Conservation (phyloP, 2,113 vertebrate species). For the Chaenocephalus aceratus region DNA sequence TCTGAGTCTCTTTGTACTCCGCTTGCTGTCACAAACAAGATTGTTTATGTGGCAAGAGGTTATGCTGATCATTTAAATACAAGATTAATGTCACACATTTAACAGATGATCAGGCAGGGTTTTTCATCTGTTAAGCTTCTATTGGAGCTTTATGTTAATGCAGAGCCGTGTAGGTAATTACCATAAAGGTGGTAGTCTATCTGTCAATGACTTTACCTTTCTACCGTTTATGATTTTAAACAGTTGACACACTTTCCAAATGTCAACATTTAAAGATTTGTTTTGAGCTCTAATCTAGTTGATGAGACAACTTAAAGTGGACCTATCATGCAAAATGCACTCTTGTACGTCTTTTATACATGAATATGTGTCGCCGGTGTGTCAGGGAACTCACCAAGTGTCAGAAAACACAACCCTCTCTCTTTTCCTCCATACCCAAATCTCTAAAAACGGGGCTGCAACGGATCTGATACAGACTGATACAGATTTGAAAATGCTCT, state of each 20-base stretch:
- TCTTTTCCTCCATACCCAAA: too few relatives aligned
- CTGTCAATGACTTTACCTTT: constrained; percentile 45
- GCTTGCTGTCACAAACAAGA: constrained; percentile 57
- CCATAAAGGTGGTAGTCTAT: neutral
- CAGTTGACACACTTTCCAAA: constrained; percentile 33
- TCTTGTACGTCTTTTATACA: too few relatives aligned
- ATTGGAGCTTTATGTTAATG: constrained; percentile 58
- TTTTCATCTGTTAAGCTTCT: constrained; percentile 25
- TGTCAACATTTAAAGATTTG: constrained; percentile 38
- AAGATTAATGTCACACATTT: constrained; percentile 51
- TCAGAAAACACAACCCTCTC: too few relatives aligned
- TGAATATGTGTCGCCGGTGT: too few relatives aligned
- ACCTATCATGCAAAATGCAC: too few relatives aligned
- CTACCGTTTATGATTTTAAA: constrained; percentile 29
- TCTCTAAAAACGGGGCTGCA: too few relatives aligned
- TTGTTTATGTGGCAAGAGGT: constrained; percentile 54
- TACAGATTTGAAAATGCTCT: too few relatives aligned
- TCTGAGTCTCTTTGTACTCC: constrained; percentile 64
- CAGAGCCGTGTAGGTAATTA: constrained; percentile 13
- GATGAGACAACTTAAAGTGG: constrained; percentile 41
- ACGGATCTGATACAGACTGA: too few relatives aligned
- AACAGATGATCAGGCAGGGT: constrained; percentile 31
- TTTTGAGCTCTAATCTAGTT: constrained; percentile 53
- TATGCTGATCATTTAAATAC: constrained; percentile 61
- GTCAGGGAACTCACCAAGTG: too few relatives aligned